Base-by-base conservation (phyloP, 2,797 vertebrate species). In the Silurus lanzhouensis region DNA sequence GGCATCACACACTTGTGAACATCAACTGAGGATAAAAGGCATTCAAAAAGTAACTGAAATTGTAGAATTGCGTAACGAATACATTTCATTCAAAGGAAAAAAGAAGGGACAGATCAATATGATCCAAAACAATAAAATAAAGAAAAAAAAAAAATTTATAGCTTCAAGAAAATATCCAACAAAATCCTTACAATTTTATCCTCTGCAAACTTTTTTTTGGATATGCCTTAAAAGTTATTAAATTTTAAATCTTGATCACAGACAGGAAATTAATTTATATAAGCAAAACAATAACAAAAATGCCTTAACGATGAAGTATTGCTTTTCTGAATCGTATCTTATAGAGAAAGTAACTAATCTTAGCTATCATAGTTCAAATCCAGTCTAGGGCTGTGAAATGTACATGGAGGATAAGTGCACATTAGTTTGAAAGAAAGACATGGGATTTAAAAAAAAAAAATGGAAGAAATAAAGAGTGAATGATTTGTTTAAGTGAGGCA, bases 41-140 rank as follows among this genome's bases (percentile, higher is more conserved):
- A 44, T 44, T 9, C n/a, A 8, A 52, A 31, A 19, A 14, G 70
- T 38, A 48, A 72, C 25, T n/a, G 1, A 75, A 75, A 57, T 9
- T 74, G 10, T 25, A 38, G 55, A 58, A 58, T 3, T 38, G 55
- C 20, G 52, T 76, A 57, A 57, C 5, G 52, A 38, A 77, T 13
- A 38, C 27, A 48, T 64, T 15, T 79, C 31, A 15, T 1, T 61
- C 93, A 94, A 93, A 94, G 93, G 93, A 93, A 94, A 94, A 94
- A 71, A 46, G 5, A 91, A 89, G 93, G 91, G 91, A 93, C 92
- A 94, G 94, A 96, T 96, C 95, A 96, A 96, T 96, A 95, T 96
- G 95, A 96, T 96, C 96, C 61, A 92, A 94, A 91, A 79, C 25
- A 66, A 64, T 48, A 22, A 63, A 46, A 78, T 9, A 22, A 2